Percentiles rank a stretch among this genome's conserved stretches.
Evolutionary conservation across 2,888 invertebrate species (phyloP).

Genomic region (Elysia crispata): DNA sequence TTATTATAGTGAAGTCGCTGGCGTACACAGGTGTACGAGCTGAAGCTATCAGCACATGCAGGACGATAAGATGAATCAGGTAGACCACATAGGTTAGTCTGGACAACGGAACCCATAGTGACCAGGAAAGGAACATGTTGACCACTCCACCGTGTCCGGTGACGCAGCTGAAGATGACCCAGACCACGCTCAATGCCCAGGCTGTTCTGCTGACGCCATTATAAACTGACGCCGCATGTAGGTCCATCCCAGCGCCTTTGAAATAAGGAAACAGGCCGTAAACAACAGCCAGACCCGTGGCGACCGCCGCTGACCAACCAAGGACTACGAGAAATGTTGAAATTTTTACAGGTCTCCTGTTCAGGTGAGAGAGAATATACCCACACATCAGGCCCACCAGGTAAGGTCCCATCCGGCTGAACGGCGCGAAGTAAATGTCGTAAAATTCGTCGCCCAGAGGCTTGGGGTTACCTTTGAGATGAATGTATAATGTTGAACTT

Average conservation of each 20-base stretch:
- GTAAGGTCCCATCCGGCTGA: constrained; percentile 77
- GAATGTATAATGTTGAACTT: not conserved
- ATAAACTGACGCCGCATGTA: constrained; percentile 73
- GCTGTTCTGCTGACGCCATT: constrained; percentile 77
- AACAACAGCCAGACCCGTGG: constrained; percentile 63
- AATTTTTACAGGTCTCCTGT: constrained; percentile 51
- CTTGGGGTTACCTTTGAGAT: not conserved
- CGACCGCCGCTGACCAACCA: constrained; percentile 70
- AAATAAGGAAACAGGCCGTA: constrained; percentile 72
- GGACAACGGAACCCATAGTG: not conserved
- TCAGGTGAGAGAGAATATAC: constrained; percentile 68
- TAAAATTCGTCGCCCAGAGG: not conserved
- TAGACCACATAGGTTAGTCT: constrained; percentile 19
- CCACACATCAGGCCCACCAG: constrained; percentile 76
- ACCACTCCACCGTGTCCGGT: constrained; percentile 78
- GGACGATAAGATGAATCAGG: constrained; percentile 11
- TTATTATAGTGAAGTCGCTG: constrained; percentile 17
- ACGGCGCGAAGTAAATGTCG: constrained; percentile 75
- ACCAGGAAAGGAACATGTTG: constrained; percentile 58
- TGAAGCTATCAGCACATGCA: not conserved
- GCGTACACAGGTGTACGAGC: not conserved
- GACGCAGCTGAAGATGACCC: constrained; percentile 80
- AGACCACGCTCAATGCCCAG: constrained; percentile 79
- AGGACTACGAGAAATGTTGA: constrained; percentile 58
- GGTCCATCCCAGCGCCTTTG: constrained; percentile 20